Base-by-base conservation (phyloP, 2,888 invertebrate genomes). In the Lacanobia wlatinum region DNA sequence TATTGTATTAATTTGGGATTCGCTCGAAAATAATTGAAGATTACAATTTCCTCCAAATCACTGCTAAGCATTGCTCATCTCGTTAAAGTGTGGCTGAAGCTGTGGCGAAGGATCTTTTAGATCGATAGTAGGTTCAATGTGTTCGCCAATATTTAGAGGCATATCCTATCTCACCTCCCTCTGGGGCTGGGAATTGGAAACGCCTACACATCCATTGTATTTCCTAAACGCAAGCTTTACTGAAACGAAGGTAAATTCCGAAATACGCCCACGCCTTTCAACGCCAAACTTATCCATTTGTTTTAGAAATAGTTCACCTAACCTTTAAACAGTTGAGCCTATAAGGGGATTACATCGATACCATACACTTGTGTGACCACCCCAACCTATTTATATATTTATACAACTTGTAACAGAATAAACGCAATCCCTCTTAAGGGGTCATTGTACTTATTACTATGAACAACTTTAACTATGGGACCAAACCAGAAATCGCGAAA, bases 181-280 rank as follows among this genome's bases (percentile, higher is more conserved):
- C n/a, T 5, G 23, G 10, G 16, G 12, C 23, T 78, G 50, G 12
- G 28, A 59, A 71, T 59, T 21, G 58, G 52, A 40, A 78, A 73
- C 78, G 72, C 73, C 73, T 52, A 73, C 72, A 38, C 46, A 73
- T 78, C 38, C 18, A 59, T 78, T 58, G 38, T 21, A 1, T 38
- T 38, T 46, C 14, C 16, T 18, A 58, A 78, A 70, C 28, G 72
- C 28, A 52, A 78, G 58, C n/a, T 71, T 28, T 59, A 59, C 28
- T 16, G 72, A 70, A 58, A 48, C n/a, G 14, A 50, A 78, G 9
- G 28, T 71, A 58, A 18, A 78, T 58, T 58, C 28, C 14, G 70
- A 52, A 61, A 73, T 52, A 43, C 58, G 21, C 43, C 58, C 6
- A 23, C 43, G 12, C 23, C 50, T 59, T 46, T 70, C 50, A 52